Evolutionary conservation across 2,113 vertebrate genomes (phyloP).

Genomic region (Poecile atricapillus): DNA sequence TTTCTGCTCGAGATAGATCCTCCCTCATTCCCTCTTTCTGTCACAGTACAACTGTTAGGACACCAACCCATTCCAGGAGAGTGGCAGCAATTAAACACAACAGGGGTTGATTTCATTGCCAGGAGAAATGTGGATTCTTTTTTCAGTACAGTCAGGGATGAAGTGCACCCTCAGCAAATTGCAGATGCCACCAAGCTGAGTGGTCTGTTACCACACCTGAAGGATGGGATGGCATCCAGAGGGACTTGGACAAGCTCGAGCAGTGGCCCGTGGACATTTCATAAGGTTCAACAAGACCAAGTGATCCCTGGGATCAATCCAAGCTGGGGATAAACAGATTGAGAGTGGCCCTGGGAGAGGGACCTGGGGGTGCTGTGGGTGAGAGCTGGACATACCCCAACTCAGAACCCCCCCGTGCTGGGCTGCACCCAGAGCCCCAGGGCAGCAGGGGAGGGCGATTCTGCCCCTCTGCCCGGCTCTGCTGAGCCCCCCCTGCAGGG

Average conservation of each 20-base stretch:
- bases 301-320: rapidly evolving
- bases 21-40: neutral
- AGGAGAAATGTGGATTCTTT: neutral
- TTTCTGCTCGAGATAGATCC: neutral
- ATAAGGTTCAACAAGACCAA: neutral
- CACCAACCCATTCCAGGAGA: neutral
- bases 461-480: neutral
- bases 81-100: neutral
- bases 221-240: neutral
- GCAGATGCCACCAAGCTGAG: neutral
- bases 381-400: neutral
- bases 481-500: neutral
- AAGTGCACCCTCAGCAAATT: neutral
- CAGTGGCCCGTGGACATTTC: neutral
- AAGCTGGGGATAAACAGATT: neutral
- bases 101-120: neutral
- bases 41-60: neutral
- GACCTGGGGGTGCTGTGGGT: neutral
- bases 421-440: neutral
- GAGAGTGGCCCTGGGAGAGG: neutral
- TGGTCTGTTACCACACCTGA: neutral
- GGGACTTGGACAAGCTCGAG: neutral
- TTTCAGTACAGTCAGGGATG: neutral
- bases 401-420: neutral
- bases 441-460: neutral